Evolutionary conservation across 2,888 invertebrate species (phyloP).

Genomic region (Nephrotoma flavescens): DNA sequence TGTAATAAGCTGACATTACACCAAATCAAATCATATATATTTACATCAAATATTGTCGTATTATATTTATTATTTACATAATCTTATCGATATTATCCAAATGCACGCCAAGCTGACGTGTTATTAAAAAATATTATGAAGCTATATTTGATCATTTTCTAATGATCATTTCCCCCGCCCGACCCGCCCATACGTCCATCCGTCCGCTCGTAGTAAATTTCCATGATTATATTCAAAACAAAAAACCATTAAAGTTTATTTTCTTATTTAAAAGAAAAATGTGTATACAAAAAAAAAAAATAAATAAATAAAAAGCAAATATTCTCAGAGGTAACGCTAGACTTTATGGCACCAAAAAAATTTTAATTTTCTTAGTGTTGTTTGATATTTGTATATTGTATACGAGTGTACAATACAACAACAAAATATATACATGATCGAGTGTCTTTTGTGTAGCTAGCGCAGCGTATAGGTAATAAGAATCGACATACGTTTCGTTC

Average conservation of each 20-base stretch:
- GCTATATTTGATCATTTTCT: background rate
- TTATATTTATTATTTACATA: background rate
- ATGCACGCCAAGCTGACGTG: background rate
- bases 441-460: background rate
- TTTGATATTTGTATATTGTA: background rate
- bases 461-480: background rate
- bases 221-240: background rate
- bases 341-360: slow-evolving; percentile 9
- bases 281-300: background rate
- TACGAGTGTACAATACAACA: background rate
- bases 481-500: background rate
- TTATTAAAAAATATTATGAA: background rate
- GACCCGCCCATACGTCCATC: background rate
- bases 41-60: background rate
- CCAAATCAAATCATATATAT: background rate
- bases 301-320: background rate
- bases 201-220: background rate
- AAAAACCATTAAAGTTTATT: background rate
- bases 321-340: slow-evolving; percentile 4
- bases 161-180: background rate
- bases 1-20: background rate
- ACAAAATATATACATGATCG: background rate
- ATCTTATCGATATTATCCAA: background rate
- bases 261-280: background rate
- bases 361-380: slow-evolving; percentile 1